A percentile compares a stretch with the other conserved stretches of the same genome.
These are phyloP conservation scores for Kradibia gibbosae DNA, from an alignment of 1,140 invertebrate genomes.

Conservation along the genomic window DNA sequence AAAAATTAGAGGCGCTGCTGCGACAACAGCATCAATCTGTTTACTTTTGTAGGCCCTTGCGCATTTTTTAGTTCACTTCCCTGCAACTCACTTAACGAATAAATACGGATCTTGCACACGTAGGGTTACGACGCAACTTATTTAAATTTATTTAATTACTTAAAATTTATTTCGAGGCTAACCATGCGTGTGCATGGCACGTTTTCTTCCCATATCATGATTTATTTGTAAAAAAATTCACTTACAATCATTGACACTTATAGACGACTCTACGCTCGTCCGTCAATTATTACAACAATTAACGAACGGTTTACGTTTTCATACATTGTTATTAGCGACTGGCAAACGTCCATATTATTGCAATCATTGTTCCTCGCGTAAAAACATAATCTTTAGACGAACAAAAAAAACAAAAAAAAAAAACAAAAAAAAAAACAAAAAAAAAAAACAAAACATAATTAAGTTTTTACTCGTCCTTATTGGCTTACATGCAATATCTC, in stretches of 20 bases:
- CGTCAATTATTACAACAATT: conserved; percentile 14
- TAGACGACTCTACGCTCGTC: conserved; percentile 52
- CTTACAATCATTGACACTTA: conserved; percentile 63
- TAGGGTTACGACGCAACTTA: conserved; percentile 46
- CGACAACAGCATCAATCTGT: conserved; percentile 51
- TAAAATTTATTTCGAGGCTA: conserved; percentile 42
- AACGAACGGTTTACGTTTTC: conserved; percentile 53
- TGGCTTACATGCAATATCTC: conserved; percentile 4
- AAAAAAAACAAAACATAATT: neutral
- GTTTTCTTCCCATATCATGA: conserved; percentile 21
- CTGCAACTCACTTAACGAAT: conserved; percentile 21
- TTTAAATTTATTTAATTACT: conserved; percentile 37
- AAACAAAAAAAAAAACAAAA: neutral
- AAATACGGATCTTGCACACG: conserved; percentile 41
- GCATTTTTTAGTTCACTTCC: conserved; percentile 33
- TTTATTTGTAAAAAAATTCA: conserved; percentile 61
- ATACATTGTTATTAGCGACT: conserved; percentile 65
- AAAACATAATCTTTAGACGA: conserved; percentile 31
- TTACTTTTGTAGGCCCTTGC: conserved; percentile 53
- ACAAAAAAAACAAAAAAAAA: conserved; percentile 22
- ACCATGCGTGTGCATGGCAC: conserved; percentile 9
- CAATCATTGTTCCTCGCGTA: conserved; percentile 43
- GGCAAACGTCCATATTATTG: conserved; percentile 60
- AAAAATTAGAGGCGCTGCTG: conserved; percentile 53
- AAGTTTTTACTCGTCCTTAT: conserved; percentile 1